These are phyloP conservation scores for Cheirogaleus major DNA, from an alignment of 2,797 vertebrate species.

Conservation along the genomic window DNA sequence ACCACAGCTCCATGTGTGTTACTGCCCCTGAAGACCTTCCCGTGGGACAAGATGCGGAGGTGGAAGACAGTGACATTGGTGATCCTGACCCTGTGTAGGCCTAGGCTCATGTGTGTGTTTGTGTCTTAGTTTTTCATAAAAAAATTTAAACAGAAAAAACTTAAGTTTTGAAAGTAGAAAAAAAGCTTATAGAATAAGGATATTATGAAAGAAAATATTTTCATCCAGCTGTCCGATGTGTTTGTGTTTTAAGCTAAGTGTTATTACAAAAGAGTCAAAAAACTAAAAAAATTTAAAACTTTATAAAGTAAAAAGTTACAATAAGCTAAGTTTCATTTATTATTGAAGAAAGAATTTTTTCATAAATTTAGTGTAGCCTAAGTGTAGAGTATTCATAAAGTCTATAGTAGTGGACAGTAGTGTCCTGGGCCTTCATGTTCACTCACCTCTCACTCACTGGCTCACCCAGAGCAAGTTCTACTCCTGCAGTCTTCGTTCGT, in stretches of 20 bases:
- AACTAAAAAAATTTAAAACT: background rate
- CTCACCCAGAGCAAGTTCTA: background rate
- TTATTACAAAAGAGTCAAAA: background rate
- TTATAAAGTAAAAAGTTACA: background rate
- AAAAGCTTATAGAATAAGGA: background rate
- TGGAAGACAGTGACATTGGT: background rate
- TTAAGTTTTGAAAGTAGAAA: background rate
- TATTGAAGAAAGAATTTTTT: background rate
- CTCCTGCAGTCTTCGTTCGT: background rate
- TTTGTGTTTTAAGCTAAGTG: background rate
- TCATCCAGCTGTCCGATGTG: background rate
- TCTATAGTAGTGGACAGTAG: background rate
- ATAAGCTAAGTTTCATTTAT: background rate
- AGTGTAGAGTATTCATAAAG: background rate
- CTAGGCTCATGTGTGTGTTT: background rate
- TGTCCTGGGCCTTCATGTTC: fast-evolving
- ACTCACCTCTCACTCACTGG: background rate
- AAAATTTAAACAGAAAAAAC: background rate
- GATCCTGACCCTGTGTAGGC: background rate
- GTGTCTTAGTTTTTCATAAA: background rate
- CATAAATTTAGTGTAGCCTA: background rate
- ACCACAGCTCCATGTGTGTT: background rate
- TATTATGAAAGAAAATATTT: background rate
- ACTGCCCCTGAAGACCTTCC: background rate
- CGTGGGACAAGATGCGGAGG: background rate